Conservation (phyloP, 2,113 vertebrate species). For the Struthio camelus region DNA sequence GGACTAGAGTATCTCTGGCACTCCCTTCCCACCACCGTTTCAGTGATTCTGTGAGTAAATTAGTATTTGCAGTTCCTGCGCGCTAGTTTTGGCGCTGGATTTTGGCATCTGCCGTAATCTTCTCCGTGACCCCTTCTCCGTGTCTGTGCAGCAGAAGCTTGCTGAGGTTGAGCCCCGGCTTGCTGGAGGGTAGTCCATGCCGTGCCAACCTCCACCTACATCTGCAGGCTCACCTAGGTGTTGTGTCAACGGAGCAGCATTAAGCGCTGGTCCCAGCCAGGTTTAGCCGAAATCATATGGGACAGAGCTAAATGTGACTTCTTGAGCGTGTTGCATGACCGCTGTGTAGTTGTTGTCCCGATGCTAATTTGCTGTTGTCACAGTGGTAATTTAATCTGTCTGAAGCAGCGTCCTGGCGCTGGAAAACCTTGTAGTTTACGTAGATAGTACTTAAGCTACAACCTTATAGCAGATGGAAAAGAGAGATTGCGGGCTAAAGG, state of each 20-base stretch:
- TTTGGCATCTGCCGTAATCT: neutral
- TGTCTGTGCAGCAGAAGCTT: neutral
- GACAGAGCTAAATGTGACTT: neutral
- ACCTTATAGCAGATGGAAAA: neutral
- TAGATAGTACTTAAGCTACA: neutral
- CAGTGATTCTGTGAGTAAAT: neutral
- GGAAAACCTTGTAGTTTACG: neutral
- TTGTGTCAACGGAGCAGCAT: too few relatives aligned
- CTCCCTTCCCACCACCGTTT: neutral
- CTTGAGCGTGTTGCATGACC: neutral
- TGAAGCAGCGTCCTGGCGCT: neutral
- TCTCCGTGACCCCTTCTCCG: fast-evolving
- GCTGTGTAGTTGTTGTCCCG: neutral
- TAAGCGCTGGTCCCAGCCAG: neutral
- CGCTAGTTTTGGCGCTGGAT: neutral
- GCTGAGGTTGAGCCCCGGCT: neutral
- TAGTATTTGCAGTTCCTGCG: neutral
- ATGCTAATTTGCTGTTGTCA: neutral
- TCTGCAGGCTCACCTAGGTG: too few relatives aligned
- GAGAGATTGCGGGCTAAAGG: neutral
- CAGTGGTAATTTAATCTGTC: neutral
- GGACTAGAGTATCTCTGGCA: neutral
- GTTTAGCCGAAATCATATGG: neutral
- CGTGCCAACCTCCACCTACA: fast-evolving
- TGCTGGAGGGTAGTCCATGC: neutral